These are phyloP conservation scores for Aleiodes testaceus DNA, from an alignment of 2,888 invertebrate genomes.

Conservation along the genomic window DNA sequence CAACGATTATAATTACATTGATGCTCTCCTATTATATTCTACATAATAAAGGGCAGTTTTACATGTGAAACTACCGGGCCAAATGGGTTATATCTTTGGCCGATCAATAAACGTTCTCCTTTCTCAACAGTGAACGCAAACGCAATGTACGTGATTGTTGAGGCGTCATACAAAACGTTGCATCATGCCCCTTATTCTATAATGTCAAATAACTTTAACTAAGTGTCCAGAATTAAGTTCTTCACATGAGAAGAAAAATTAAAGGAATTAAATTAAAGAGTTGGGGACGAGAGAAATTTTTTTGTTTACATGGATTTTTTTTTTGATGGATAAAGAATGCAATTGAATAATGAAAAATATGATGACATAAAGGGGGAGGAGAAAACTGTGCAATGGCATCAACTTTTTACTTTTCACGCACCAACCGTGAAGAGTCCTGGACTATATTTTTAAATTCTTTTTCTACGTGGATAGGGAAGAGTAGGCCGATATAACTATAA, in stretches of 20 bases:
- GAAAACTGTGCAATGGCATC: neutral
- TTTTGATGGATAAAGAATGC: too few relatives aligned
- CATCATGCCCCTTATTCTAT: neutral
- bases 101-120: slow-evolving; percentile 28
- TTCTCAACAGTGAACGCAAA: slow-evolving; percentile 21
- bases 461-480: too few relatives aligned
- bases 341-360: neutral
- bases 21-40: neutral
- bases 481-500: too few relatives aligned
- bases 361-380: neutral
- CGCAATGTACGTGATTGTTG: slow-evolving; percentile 8
- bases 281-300: too few relatives aligned
- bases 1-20: neutral
- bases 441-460: too few relatives aligned
- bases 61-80: neutral
- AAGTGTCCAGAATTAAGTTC: neutral
- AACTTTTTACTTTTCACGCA: slow-evolving; percentile 7
- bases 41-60: neutral
- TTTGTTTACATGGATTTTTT: too few relatives aligned
- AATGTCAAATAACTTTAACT: too few relatives aligned
- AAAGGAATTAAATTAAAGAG: neutral
- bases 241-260: neutral
- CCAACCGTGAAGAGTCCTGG: neutral
- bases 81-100: slow-evolving; percentile 22
- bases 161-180: slow-evolving; percentile 8